phyloP scores from a whole-genome alignment of 2,113 vertebrate genomes.

The Pavo muticus region DNA sequence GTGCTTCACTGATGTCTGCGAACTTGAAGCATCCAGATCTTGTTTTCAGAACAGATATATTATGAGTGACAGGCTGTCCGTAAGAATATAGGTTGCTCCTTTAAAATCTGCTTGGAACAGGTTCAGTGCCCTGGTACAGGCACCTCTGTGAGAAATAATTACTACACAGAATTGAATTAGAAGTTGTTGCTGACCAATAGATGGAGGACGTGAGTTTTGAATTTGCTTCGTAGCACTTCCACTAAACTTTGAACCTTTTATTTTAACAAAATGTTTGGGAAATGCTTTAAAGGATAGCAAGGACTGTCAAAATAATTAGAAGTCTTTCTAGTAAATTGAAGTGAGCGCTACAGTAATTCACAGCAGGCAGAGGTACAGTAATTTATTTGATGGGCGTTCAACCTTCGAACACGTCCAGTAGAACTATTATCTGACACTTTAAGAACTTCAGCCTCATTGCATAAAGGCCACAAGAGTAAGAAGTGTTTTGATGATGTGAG shows the following conservation, averaged over 20 bases:
- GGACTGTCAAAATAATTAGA: not conserved
- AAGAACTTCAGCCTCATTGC: not conserved
- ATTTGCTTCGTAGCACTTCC: not conserved
- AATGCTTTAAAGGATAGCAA: not conserved
- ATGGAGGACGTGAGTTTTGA: not conserved
- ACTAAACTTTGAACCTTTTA: not conserved
- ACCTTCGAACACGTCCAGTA: not conserved
- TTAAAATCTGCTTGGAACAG: not conserved
- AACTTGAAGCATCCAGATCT: not conserved
- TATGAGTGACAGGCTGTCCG: constrained; percentile 41
- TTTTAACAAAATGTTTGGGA: not conserved
- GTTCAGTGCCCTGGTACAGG: not conserved
- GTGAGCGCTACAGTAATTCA: not conserved
- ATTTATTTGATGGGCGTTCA: not conserved
- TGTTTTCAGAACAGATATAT: constrained; percentile 6
- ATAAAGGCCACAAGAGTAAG: not conserved
- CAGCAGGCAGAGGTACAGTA: not conserved
- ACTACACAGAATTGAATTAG: not conserved
- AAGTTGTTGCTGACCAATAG: not conserved
- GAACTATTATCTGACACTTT: not conserved
- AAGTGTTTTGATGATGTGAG: not conserved
- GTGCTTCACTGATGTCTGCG: not conserved
- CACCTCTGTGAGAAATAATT: not conserved
- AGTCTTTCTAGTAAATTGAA: not conserved
- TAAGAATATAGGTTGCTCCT: constrained; percentile 2